Evolutionary conservation across 2,888 invertebrate genomes (phyloP).

Genomic region (Operophtera brumata): DNA sequence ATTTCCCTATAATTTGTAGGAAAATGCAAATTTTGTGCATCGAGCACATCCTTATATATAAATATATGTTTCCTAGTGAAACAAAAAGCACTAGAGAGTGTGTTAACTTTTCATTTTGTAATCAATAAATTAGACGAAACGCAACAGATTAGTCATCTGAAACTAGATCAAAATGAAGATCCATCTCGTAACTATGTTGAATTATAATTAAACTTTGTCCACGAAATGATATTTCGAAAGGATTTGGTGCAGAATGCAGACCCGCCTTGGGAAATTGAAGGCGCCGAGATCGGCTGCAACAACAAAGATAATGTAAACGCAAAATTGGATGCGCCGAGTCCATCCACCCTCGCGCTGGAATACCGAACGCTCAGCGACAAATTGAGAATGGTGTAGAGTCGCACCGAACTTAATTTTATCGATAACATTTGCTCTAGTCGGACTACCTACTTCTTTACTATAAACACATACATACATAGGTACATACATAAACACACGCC

Average conservation of each 20-base stretch:
- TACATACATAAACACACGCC: too few relatives aligned
- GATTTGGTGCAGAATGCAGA: conserved; percentile 44
- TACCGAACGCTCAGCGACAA: conserved; percentile 3
- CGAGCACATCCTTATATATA: too few relatives aligned
- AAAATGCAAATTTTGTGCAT: too few relatives aligned
- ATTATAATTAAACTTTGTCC: conserved; percentile 39
- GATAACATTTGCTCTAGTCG: background rate
- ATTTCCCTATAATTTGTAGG: too few relatives aligned
- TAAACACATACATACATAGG: too few relatives aligned
- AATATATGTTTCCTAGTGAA: too few relatives aligned
- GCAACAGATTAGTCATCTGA: background rate
- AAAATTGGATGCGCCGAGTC: conserved; percentile 56
- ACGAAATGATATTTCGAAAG: conserved; percentile 42
- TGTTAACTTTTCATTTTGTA: background rate
- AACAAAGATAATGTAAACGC: conserved; percentile 59
- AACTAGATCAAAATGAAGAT: conserved; percentile 15
- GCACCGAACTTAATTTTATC: conserved; percentile 8
- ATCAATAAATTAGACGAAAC: background rate
- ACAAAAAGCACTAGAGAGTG: too few relatives aligned
- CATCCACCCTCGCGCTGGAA: conserved; percentile 30
- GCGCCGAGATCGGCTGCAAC: conserved; percentile 50
- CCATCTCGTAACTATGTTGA: conserved; percentile 21
- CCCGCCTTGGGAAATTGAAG: conserved; percentile 51
- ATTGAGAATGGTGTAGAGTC: conserved; percentile 14
- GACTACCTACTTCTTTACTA: too few relatives aligned